Evolutionary conservation across 2,888 invertebrate species (phyloP), one percentile per base, ranked within the genome.

Genomic region (Eupelmus urozonus): DNA sequence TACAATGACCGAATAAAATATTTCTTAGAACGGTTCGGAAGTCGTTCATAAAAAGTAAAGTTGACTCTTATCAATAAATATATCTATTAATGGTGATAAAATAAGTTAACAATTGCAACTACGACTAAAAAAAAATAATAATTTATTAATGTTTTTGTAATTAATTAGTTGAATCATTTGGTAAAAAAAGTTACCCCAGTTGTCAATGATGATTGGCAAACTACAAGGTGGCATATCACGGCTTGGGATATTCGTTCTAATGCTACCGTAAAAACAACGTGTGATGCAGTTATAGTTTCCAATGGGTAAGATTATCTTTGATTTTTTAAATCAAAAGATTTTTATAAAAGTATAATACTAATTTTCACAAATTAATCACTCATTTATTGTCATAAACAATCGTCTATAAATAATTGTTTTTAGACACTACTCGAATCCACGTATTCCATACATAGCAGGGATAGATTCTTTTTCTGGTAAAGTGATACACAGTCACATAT

Each of bases 401-500:
- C 42, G 11, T 23, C 16, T 7, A 18, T 1, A 25, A 16, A 20
- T 7, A 29, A 18, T n/a, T 66, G n/a, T 60, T 9, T 59, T 13
- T 29, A 80, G 77, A 1, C 92, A 92, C 83, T 92, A 90, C 83
- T 90, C 90, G 40, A 87, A 88, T 18, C 92, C 93, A 0, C 83
- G 88, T 49, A 80, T 90, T 18, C 93, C 93, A 0, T 79, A 83
- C 2, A 89, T 93, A 62, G 85, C 87, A 11, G 92, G 92, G 1
- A 84, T 91, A 57, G 90, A 91, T 1, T 85, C 83, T 16, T 91
- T 92, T 89, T 70, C 90, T 86, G 95, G 95, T 1, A 90, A 90
- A 71, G 86, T 93, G 66, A 89, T 94, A 18, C 96, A 96, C 90
- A 95, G 95, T 82, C 95, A 95, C 85, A 92, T 93, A 82, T 96